Base-by-base conservation (phyloP, 35 echinoderm and acorn worm species). In the Diadema setosum region DNA sequence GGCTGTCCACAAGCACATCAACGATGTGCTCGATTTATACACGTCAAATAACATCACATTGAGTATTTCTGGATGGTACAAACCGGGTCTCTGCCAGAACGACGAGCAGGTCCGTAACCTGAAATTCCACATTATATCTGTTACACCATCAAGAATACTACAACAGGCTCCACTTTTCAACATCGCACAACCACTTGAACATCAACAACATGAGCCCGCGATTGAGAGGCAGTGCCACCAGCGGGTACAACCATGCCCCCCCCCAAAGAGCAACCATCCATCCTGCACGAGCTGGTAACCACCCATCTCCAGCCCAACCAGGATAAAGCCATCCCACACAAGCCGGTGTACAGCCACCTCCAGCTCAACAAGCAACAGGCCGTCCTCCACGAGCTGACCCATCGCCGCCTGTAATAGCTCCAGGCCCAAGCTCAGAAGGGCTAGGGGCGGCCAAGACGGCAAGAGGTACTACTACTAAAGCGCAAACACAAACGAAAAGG, bases 41-140 rank as follows among this genome's bases (percentile, higher is more conserved):
- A 42, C 36, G 27, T 23, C 26, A 23, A n/a, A 70, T 70, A 42
- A 61, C 33, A 33, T 74, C 42, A 70, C 36, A 14, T 74, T 43
- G 69, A 30, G 65, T 42, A 74, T 87, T 21, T 87, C 85, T 44
- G 85, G 85, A 39, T 87, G 85, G 85, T 87, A 87, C 69, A 87
- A 87, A 61, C 85, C 85, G 45, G 85, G 85, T 32, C 29, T 74
- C 31, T 11, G 85, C n/a, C 39, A 3, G 14, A 75, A 87, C 20
- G 85, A 87, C 46, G 58, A 87, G 48, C 85, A 87, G 31, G 73
- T 88, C 26, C 69, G 85, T 27, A 6, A 88, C 34, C 86, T 74
- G 45, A 88, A 87, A 80, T 88, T 88, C 70, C 86, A 88, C 39
- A 42, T 88, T 33, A 88, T 70, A 23, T 45, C 16, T 32, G 73